Base-by-base conservation (phyloP, 2,797 vertebrate genomes). In the Falco columbarius region DNA sequence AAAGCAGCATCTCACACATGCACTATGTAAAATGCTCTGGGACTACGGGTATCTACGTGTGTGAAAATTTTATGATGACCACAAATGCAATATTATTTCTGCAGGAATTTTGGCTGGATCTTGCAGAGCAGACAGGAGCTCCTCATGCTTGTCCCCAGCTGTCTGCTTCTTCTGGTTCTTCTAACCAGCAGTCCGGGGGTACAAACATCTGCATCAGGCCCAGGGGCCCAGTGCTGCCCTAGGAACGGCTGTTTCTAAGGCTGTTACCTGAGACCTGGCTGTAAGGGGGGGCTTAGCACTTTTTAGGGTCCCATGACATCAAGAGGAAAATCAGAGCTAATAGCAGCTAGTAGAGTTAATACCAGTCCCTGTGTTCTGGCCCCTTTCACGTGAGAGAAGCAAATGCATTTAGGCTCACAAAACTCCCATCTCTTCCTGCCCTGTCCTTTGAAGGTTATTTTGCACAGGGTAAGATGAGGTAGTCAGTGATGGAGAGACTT, bases 361-460 rank as follows among this genome's bases (percentile, higher is more conserved):
- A 4, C 7, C 22, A 19, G 6, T n/a, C 26, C 29, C n/a, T 1
- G 10, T 19, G 34, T 24, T 36, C 65, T 40, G 49, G 29, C 22
- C 21, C 54, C 26, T 72, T 55, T 12, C 3, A 1, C 0, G 5
- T 2, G 29, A n/a, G 18, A 62, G 32, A 29, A 63, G 6, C 0
- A 1, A 71, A 70, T 26, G 10, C 7, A 7, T 71, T 74, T 7
- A 18, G 5, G 19, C 15, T 91, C 32, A 21, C 16, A 56, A 26
- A 77, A 19, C 10, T 22, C 34, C 36, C 18, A 24, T 52, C 17
- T 55, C 24, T 47, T 59, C 56, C 38, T 47, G 16, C 24, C 27
- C 22, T 16, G 36, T 29, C 20, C 47, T 71, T 32, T 29, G 77
- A 30, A 44, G 13, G 29, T 14, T 70, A 11, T 56, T 93, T 66